Evolutionary conservation across 2,797 vertebrate genomes (phyloP).

Genomic region (Pogoniulus pusillus): DNA sequence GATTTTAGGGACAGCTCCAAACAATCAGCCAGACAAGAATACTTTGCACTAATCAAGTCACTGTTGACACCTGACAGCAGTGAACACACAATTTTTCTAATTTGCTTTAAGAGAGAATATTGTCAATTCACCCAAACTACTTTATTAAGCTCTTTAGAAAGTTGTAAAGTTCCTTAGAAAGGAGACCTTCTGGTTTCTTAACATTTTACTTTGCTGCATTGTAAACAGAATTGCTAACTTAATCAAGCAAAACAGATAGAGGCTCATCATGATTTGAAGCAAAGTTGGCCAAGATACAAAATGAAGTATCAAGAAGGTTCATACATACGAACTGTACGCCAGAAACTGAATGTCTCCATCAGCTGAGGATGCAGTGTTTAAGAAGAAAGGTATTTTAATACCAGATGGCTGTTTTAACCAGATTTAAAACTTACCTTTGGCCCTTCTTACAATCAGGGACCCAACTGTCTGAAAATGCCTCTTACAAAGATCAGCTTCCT

Average conservation of each 20-base stretch:
- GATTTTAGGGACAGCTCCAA: constrained; percentile 34
- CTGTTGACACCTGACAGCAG: constrained; percentile 34
- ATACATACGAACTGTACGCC: background rate
- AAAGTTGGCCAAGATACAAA: background rate
- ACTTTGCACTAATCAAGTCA: constrained; percentile 11
- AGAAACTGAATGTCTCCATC: background rate
- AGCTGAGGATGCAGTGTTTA: background rate
- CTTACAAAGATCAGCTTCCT: background rate
- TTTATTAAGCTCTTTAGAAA: background rate
- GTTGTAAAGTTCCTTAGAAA: background rate
- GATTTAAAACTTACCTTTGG: background rate
- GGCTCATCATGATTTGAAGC: background rate
- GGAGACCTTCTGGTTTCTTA: background rate
- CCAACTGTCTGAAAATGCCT: background rate
- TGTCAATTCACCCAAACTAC: constrained; percentile 9
- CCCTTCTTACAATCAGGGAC: background rate
- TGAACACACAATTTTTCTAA: background rate
- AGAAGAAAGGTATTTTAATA: background rate
- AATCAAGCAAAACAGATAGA: background rate
- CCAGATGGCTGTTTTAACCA: background rate
- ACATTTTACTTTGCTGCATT: background rate
- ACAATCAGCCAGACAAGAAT: constrained; percentile 13
- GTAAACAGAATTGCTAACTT: background rate
- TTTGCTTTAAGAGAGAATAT: constrained; percentile 12
- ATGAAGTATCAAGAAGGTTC: background rate